Base-by-base conservation (phyloP, 2,113 vertebrate genomes). In the Oreotragus oreotragus region DNA sequence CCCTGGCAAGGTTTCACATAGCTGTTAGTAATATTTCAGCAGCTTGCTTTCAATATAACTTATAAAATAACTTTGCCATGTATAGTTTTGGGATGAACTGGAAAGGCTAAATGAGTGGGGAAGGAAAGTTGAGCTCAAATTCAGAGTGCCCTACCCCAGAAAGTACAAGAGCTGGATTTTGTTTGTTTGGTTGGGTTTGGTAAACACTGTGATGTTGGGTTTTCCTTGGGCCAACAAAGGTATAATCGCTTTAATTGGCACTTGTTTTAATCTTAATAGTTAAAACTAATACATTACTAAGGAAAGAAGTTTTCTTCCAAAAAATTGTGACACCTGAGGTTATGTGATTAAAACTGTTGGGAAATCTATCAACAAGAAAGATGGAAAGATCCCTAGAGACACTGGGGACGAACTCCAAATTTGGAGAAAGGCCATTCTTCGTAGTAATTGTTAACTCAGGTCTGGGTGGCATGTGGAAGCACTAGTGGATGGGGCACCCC, bases 231-330 rank as follows among this genome's bases (percentile, higher is more conserved):
- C 33, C 89, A 90, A 77, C 92, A 77, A 91, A 97, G 66, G 84
- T 86, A 94, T 76, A 96, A 97, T 81, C 97, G 7, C 55, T 97
- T 98, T 97, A 57, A 88, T 94, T 97, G 84, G 79, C 21, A 62
- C 81, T 97, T 95, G 57, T 85, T 85, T 98, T 93, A 57, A 57
- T 97, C 70, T 97, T 98, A 87, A 81, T 96, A 81, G 73, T 92
- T 85, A 23, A 93, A 88, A 60, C 86, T 80, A 89, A 96, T 90
- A 85, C 88, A 43, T 83, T 30, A 84, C 36, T 94, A 62, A 76
- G 51, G 53, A 70, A 97, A 94, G 19, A 51, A 39, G 62, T 21
- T 43, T 85, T 55, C n/a, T 97, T 96, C 76, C 70, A 43, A 86
- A 83, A 76, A 77, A 12, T 73, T 92, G 88, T 62, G 64, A 94